Evolutionary conservation across 1,140 invertebrate species (phyloP).

Genomic region (Drosophila nebulosa): DNA sequence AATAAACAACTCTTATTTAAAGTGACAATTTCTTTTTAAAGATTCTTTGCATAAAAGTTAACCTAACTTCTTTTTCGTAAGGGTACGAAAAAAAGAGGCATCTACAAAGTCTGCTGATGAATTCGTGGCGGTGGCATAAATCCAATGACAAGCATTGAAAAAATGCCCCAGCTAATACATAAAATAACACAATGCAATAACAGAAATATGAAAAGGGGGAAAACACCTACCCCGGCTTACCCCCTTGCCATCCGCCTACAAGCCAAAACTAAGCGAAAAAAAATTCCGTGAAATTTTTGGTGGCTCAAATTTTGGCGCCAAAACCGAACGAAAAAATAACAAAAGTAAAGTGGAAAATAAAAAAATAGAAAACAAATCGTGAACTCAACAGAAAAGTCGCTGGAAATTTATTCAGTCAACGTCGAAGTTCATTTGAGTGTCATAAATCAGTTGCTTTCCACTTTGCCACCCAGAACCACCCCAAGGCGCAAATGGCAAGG

Average conservation of each 20-base stretch:
- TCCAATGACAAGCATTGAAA: conserved; percentile 19
- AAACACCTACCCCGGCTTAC: no score
- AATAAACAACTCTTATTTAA: no score
- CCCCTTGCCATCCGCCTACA: no score
- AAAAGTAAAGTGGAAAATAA: neutral
- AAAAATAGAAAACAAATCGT: conserved; percentile 52
- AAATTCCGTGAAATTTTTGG: conserved; percentile 31
- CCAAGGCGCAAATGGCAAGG: conserved; percentile 6
- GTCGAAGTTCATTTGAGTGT: conserved; percentile 77
- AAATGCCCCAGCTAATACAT: conserved; percentile 27
- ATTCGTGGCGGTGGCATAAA: conserved; percentile 58
- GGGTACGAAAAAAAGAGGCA: neutral
- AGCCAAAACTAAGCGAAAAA: neutral
- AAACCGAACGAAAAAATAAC: conserved; percentile 10
- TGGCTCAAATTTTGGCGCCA: conserved; percentile 33
- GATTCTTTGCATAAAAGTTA: no score
- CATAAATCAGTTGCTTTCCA: conserved; percentile 67
- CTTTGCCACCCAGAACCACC: conserved; percentile 15
- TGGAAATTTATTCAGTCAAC: conserved; percentile 72
- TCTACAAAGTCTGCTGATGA: conserved; percentile 42
- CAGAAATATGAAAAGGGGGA: neutral
- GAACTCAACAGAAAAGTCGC: conserved; percentile 50
- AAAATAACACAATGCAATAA: conserved; percentile 18
- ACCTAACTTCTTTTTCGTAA: neutral
- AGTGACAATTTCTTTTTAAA: no score